Percentiles rank a stretch among this genome's conserved stretches.
These are phyloP conservation scores for Blastobasis lacticolella DNA, from an alignment of 2,888 invertebrate species.

Conservation along the genomic window DNA sequence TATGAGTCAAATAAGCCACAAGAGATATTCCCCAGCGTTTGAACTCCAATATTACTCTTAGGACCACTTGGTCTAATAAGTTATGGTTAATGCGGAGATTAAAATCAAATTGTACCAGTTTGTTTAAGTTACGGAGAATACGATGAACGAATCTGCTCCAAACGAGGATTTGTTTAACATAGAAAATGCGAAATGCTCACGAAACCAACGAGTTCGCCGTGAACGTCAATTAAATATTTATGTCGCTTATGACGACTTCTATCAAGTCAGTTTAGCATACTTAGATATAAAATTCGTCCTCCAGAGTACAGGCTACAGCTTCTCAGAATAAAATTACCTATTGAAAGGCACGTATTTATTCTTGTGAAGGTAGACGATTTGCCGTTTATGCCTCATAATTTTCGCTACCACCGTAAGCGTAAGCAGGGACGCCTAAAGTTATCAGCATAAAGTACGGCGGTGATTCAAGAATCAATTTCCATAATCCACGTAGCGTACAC, in stretches of 20 bases:
- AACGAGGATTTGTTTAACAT: too few relatives aligned
- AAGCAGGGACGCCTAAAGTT: slow-evolving; percentile 3
- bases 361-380: not conserved
- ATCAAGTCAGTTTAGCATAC: not conserved
- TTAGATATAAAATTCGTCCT: not conserved
- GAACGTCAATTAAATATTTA: not conserved
- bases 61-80: too few relatives aligned
- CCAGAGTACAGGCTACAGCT: not conserved
- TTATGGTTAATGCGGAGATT: too few relatives aligned
- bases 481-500: slow-evolving; percentile 43
- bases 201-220: too few relatives aligned
- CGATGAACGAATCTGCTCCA: too few relatives aligned
- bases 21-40: too few relatives aligned
- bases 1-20: slow-evolving; percentile 31
- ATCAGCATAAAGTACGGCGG: slow-evolving; percentile 17
- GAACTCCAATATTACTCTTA: too few relatives aligned
- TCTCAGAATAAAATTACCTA: not conserved
- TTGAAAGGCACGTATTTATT: not conserved
- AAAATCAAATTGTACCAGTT: too few relatives aligned
- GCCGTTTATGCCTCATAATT: not conserved
- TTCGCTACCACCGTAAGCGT: not conserved
- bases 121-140: too few relatives aligned
- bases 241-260: not conserved
- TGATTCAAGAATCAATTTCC: slow-evolving; percentile 45
- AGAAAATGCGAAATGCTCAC: too few relatives aligned